These are phyloP conservation scores for Rhingia rostrata DNA, from an alignment of 2,888 invertebrate species.

Conservation along the genomic window DNA sequence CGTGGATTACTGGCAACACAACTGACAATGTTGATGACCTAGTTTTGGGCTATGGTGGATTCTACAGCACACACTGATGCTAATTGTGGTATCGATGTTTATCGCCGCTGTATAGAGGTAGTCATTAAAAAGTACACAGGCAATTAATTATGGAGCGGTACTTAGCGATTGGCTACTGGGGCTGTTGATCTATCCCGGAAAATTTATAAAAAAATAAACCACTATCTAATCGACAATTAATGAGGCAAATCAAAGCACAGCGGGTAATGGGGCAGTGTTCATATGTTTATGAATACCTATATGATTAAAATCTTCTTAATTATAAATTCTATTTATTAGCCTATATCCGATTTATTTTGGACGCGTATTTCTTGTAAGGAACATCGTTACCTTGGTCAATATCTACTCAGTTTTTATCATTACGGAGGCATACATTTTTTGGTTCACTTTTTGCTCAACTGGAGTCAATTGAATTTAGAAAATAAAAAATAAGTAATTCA, in stretches of 20 bases:
- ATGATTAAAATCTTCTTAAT: too few relatives aligned
- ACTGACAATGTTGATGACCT: conserved; percentile 63
- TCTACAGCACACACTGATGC: conserved; percentile 12
- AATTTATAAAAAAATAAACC: neutral
- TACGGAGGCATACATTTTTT: too few relatives aligned
- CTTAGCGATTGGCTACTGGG: neutral
- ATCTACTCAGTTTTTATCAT: too few relatives aligned
- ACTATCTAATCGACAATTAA: too few relatives aligned
- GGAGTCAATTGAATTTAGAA: too few relatives aligned
- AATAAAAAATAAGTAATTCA: too few relatives aligned
- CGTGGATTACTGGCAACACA: conserved; percentile 40
- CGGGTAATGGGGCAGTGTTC: neutral
- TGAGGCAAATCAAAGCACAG: neutral
- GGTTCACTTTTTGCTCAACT: too few relatives aligned
- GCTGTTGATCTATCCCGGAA: neutral
- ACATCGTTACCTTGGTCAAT: too few relatives aligned
- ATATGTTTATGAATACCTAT: too few relatives aligned
- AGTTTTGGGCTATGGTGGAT: conserved; percentile 36
- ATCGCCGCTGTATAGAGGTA: neutral
- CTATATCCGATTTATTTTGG: too few relatives aligned
- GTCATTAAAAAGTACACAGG: neutral
- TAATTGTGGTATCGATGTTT: conserved; percentile 31
- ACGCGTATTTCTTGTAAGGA: too few relatives aligned
- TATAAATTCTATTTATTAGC: too few relatives aligned
- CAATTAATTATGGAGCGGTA: conserved; percentile 22